These are phyloP conservation scores for Heliconius aoede DNA, from an alignment of 2,888 invertebrate genomes.

Conservation along the genomic window DNA sequence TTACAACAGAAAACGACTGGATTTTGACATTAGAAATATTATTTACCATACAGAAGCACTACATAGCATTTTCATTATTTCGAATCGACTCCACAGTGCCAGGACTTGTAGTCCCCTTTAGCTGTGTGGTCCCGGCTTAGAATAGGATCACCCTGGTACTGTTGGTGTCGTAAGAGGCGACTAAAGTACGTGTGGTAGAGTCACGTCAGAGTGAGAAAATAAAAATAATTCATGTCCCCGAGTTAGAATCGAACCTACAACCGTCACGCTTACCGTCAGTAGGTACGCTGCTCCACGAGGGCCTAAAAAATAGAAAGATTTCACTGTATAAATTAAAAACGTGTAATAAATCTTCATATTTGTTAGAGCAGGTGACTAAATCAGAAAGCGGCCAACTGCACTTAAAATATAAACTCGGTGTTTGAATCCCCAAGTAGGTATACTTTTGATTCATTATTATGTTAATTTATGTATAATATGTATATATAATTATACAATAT, in stretches of 20 bases:
- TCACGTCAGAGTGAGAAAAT: background rate
- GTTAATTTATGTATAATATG: slow-evolving; percentile 11
- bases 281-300: background rate
- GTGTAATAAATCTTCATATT: background rate
- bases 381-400: slow-evolving; percentile 12
- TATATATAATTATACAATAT: slow-evolving; percentile 17
- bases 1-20: no score
- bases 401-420: background rate
- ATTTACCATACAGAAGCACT: no score
- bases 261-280: background rate
- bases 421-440: background rate
- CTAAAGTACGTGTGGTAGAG: no score
- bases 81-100: no score
- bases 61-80: no score
- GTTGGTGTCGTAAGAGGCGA: no score
- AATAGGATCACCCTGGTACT: no score
- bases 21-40: no score
- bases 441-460: slow-evolving; percentile 18
- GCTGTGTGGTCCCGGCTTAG: no score
- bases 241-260: background rate
- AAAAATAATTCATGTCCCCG: background rate
- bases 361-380: background rate
- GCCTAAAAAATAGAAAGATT: background rate
- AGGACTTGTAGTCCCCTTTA: no score
- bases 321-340: background rate